A percentile compares a stretch with the other conserved stretches of the same genome.
phyloP scores from a whole-genome alignment of 2,888 invertebrate species.

The Laothoe populi region DNA sequence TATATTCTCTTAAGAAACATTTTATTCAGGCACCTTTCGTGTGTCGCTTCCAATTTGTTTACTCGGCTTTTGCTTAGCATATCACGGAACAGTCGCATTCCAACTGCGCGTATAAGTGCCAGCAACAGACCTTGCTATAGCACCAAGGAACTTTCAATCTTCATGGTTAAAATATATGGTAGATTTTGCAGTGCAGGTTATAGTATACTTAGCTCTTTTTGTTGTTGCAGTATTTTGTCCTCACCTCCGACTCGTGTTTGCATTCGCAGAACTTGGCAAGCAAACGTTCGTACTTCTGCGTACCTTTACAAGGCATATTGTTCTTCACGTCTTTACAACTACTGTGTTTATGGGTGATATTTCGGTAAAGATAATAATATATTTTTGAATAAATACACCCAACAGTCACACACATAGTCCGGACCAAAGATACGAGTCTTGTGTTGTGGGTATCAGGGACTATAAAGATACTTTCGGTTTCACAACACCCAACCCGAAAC shows the following conservation, averaged over 20 bases:
- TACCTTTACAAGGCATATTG: conserved; percentile 74
- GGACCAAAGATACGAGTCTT: too few species aligned
- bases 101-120: conserved; percentile 68
- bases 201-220: conserved; percentile 40
- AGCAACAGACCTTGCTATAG: conserved; percentile 62
- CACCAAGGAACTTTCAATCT: conserved; percentile 28
- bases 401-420: too few species aligned
- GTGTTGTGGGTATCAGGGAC: too few species aligned
- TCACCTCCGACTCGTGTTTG: conserved; percentile 71
- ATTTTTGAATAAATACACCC: too few species aligned
- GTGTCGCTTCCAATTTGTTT: conserved; percentile 75
- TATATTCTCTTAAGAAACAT: conserved; percentile 52
- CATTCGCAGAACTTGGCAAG: conserved; percentile 71
- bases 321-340: conserved; percentile 70
- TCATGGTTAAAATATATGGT: conserved; percentile 30
- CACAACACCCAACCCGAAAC: too few species aligned
- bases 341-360: conserved; percentile 64
- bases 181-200: conserved; percentile 31
- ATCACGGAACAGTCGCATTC: conserved; percentile 75
- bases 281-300: conserved; percentile 75
- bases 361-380: conserved; percentile 43
- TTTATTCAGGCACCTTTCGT: conserved; percentile 55
- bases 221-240: conserved; percentile 48
- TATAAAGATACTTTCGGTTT: too few species aligned
- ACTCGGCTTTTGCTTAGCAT: conserved; percentile 78